Base-by-base conservation (phyloP, 1,140 invertebrate species). In the Drosophila navojoa region DNA sequence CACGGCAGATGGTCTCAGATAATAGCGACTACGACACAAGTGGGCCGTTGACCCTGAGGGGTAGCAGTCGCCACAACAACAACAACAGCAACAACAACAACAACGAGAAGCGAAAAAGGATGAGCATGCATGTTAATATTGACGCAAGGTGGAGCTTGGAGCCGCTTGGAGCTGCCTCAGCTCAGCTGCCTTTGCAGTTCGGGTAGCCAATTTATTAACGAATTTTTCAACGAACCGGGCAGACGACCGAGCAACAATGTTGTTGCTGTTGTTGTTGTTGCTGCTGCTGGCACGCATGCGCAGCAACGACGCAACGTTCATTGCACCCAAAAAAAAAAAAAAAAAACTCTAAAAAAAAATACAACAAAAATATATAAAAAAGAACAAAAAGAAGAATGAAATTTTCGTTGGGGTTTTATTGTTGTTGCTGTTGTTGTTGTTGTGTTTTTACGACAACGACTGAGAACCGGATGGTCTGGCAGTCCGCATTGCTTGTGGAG, bases 101-200 rank as follows among this genome's bases (percentile, higher is more conserved):
- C 19, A 22, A 22, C 19, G 19, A 22, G 54, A 32, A 22, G 25
- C 70, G 25, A 52, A 57, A 79, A 82, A 79, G 80, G 80, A 84
- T 84, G 80, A 84, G 80, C 80, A 84, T 82, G 72, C 79, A 84
- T 84, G 76, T 84, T 84, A 79, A 82, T 82, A 82, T 82, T 82
- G 80, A 84, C 63, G 80, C 76, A 79, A 84, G 80, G 76, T 84
- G 80, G 76, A 84, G 80, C 70, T 73, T 59, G 54, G 27, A 57
- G 58, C n/a, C n/a, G n/a, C 59, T 54, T 50, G 40, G 15, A 32
- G 42, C 59, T 78, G 67, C 6, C 42, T 45, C 59, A 73, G 67
- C 11, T 45, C 42, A 15, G n/a, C 42, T 45, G n/a, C 16, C n/a
- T 16, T 15, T 59, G 55, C 42, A 16, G 29, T 61, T 84, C 69